phyloP scores from a whole-genome alignment of 2,113 vertebrate species.

The Colius striatus region DNA sequence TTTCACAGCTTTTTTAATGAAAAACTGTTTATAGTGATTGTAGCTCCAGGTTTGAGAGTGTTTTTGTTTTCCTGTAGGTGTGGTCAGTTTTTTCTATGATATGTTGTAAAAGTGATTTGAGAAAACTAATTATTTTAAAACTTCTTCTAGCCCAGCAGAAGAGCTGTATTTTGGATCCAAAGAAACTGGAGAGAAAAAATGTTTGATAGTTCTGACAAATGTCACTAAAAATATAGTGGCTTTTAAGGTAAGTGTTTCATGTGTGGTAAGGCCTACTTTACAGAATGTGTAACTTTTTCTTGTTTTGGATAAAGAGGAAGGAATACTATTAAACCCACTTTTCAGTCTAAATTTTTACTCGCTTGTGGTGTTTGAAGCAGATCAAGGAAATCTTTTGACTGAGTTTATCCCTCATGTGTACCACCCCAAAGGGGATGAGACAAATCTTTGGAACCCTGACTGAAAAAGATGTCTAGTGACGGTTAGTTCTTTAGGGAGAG shows the following conservation, averaged over 20 bases:
- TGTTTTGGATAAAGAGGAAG: not conserved
- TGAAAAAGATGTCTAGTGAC: not conserved
- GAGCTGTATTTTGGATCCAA: slow-evolving; percentile 93
- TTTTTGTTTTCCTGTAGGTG: not conserved
- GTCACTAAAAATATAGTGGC: slow-evolving; percentile 94
- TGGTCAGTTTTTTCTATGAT: not conserved
- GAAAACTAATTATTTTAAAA: not conserved
- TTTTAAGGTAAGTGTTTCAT: slow-evolving; percentile 88
- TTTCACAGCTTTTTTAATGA: not conserved
- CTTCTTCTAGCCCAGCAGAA: slow-evolving; percentile 89
- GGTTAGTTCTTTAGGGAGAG: not conserved
- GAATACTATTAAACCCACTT: not conserved
- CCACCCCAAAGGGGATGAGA: not conserved
- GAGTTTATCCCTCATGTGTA: not conserved
- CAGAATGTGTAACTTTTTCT: not conserved
- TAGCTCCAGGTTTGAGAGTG: not conserved
- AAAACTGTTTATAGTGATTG: not conserved
- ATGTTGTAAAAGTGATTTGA: not conserved
- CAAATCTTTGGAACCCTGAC: not conserved
- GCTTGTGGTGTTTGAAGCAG: not conserved
- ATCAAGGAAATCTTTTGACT: not conserved
- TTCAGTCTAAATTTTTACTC: not conserved
- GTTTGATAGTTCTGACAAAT: slow-evolving; percentile 92
- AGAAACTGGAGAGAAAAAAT: slow-evolving; percentile 91
- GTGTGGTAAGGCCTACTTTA: not conserved